Percentiles rank a stretch among this genome's conserved stretches.
Evolutionary conservation across 1,140 invertebrate genomes (phyloP).

Genomic region (Teleopsis dalmanni): DNA sequence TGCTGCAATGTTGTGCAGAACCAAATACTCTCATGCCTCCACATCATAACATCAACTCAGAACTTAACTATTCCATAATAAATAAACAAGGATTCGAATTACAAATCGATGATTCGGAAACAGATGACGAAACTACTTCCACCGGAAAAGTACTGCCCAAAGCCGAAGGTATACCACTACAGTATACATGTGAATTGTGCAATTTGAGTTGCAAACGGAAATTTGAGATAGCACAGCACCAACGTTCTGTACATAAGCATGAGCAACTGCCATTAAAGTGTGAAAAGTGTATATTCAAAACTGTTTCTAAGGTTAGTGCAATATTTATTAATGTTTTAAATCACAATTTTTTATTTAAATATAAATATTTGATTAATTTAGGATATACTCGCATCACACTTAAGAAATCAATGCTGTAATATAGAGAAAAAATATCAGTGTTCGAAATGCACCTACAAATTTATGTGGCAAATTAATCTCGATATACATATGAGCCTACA

Average conservation of each 20-base stretch:
- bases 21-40: neutral
- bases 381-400: conserved; percentile 28
- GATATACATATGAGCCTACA: conserved; percentile 45
- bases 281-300: conserved; percentile 28
- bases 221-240: conserved; percentile 33
- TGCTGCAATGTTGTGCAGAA: conserved; percentile 14
- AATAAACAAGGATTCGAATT: conserved; percentile 34
- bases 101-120: conserved; percentile 35
- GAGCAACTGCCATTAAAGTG: conserved; percentile 29
- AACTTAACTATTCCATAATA: conserved; percentile 35
- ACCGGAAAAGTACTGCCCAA: conserved; percentile 7
- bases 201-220: conserved; percentile 42
- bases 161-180: conserved; percentile 4
- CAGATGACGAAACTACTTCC: conserved; percentile 15
- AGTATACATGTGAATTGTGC: conserved; percentile 47
- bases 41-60: conserved; percentile 14
- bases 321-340: neutral
- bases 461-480: conserved; percentile 48
- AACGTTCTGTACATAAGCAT: conserved; percentile 31
- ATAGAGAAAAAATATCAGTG: conserved; percentile 41
- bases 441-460: conserved; percentile 44
- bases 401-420: conserved; percentile 24
- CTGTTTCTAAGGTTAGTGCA: conserved; percentile 19
- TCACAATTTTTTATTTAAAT: neutral
- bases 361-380: conserved; percentile 9